A percentile compares a stretch with the other conserved stretches of the same genome.
Conservation (phyloP, 2,888 invertebrate species). For the Antitype chi region DNA sequence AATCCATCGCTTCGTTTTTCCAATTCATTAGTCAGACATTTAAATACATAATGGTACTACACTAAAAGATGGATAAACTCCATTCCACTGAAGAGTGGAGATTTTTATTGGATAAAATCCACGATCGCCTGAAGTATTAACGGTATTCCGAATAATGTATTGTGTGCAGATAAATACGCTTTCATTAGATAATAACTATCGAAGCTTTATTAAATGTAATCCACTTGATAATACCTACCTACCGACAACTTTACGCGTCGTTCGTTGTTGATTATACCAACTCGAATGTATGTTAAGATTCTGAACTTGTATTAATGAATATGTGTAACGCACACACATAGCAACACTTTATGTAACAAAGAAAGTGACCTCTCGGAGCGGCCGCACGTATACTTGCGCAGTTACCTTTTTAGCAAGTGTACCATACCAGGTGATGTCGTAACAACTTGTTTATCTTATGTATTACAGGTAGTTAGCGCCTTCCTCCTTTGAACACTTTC, state of each 20-base stretch:
- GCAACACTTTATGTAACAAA: conserved; percentile 69
- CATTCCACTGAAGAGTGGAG: not conserved
- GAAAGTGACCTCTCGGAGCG: conserved; percentile 68
- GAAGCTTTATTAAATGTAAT: not conserved
- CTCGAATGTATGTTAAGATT: conserved; percentile 16
- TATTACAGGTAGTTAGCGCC: conserved; percentile 38
- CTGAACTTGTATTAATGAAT: conserved; percentile 54
- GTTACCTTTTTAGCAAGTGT: conserved; percentile 60
- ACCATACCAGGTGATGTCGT: conserved; percentile 39
- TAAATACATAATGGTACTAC: not conserved
- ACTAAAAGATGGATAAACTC: not conserved
- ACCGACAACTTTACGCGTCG: no score
- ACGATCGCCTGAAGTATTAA: not conserved
- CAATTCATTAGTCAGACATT: not conserved
- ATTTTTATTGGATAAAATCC: not conserved
- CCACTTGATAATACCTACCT: not conserved
- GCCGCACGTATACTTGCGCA: conserved; percentile 68
- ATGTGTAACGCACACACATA: conserved; percentile 51
- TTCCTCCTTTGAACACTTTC: conserved; percentile 27
- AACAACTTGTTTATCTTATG: conserved; percentile 50
- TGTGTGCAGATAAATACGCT: not conserved
- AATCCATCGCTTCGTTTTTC: not conserved
- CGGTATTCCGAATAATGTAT: not conserved
- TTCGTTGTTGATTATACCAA: not conserved
- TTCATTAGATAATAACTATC: not conserved